Evolutionary conservation across 2,113 vertebrate genomes (phyloP).

Genomic region (Microcebus ravelobensis): DNA sequence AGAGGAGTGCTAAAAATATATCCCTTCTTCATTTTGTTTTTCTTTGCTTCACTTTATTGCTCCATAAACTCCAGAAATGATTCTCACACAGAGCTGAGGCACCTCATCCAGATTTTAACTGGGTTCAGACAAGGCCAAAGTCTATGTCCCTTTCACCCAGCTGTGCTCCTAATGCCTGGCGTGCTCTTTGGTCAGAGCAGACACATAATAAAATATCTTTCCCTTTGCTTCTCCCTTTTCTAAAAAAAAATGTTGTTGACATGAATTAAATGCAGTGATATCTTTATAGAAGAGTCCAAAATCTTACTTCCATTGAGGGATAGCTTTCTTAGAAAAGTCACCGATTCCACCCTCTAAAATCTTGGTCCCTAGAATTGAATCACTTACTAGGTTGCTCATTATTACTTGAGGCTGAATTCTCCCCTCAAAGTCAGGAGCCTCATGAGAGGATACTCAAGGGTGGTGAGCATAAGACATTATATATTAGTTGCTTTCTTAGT

Average conservation of each 20-base stretch:
- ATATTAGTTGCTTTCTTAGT: not conserved
- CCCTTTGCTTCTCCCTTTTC: too few species aligned
- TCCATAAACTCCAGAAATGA: not conserved
- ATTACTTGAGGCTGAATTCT: not conserved
- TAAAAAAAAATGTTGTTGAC: not conserved
- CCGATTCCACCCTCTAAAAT: not conserved
- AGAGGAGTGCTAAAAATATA: not conserved
- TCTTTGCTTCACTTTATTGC: not conserved
- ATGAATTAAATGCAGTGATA: not conserved
- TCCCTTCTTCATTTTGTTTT: not conserved
- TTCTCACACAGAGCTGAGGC: not conserved
- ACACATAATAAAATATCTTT: not conserved
- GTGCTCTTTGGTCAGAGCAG: not conserved
- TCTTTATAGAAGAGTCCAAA: not conserved
- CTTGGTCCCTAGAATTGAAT: not conserved
- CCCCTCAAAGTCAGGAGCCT: not conserved
- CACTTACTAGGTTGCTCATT: not conserved
- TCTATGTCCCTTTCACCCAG: not conserved
- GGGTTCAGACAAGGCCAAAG: not conserved
- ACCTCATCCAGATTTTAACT: not conserved
- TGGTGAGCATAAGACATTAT: not conserved
- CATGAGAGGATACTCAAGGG: not conserved
- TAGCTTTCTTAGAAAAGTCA: not conserved
- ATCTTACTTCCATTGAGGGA: not conserved
- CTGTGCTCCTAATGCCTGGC: not conserved